A percentile compares a stretch with the other conserved stretches of the same genome.
These are phyloP conservation scores for Callipepla squamata DNA, from an alignment of 2,113 vertebrate species.

Conservation along the genomic window DNA sequence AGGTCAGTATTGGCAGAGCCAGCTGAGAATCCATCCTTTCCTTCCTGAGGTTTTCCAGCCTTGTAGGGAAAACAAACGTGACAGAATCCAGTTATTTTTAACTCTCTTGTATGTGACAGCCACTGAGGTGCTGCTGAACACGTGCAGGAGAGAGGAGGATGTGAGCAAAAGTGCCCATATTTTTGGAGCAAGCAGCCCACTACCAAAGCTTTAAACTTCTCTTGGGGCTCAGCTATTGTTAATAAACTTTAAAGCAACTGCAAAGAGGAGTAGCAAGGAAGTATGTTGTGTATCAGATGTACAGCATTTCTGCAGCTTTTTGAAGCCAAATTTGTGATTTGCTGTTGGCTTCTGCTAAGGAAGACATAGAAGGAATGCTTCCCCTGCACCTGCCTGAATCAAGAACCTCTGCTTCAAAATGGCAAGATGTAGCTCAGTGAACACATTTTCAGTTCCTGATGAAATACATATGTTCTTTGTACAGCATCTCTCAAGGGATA, in stretches of 20 bases:
- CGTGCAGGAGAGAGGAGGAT: not conserved
- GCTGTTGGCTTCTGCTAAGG: not conserved
- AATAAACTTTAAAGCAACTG: not conserved
- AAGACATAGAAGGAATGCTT: not conserved
- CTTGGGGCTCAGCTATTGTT: not conserved
- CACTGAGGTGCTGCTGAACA: not conserved
- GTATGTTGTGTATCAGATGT: not conserved
- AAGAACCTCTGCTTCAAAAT: not conserved
- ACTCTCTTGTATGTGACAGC: not conserved
- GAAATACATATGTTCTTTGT: constrained; percentile 26
- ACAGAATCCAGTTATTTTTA: not conserved
- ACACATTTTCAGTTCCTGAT: not conserved
- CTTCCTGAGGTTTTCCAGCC: not conserved
- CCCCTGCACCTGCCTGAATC: not conserved
- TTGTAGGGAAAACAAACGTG: not conserved
- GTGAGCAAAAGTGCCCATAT: not conserved
- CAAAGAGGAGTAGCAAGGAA: not conserved
- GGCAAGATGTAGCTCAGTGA: not conserved
- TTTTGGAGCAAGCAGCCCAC: not conserved
- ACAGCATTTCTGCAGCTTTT: not conserved
- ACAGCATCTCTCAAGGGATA: constrained; percentile 23
- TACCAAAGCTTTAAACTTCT: not conserved
- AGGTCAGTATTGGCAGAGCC: accelerated
- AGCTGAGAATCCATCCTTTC: not conserved
- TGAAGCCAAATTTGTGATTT: not conserved